Conservation (phyloP, 2,113 vertebrate species). For the Heterotilapia buettikoferi region DNA sequence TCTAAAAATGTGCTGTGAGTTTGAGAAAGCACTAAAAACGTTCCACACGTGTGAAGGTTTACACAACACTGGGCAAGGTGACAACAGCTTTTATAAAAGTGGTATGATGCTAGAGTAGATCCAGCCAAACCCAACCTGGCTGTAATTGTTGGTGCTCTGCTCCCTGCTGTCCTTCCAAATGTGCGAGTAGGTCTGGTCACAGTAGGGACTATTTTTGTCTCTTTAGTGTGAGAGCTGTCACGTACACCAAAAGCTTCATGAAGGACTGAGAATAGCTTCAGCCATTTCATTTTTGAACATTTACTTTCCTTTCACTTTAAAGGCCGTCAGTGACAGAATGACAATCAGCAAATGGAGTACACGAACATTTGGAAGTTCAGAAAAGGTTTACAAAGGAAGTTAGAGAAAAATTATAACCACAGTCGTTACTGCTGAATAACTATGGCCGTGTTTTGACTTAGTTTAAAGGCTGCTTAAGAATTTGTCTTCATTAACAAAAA, state of each 20-base stretch:
- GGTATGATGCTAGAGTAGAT: background rate
- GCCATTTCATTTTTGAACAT: background rate
- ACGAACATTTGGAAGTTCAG: background rate
- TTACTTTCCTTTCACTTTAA: background rate
- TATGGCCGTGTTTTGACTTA: background rate
- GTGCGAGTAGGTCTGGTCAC: background rate
- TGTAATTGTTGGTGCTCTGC: conserved; percentile 36
- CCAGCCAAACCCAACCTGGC: conserved; percentile 34
- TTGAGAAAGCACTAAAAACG: background rate
- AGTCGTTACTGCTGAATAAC: background rate
- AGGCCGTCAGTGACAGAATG: no score
- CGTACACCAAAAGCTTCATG: background rate
- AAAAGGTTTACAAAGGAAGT: background rate
- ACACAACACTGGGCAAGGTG: background rate
- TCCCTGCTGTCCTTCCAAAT: background rate
- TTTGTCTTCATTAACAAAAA: background rate
- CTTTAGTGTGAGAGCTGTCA: conserved; percentile 4
- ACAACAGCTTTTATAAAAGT: background rate
- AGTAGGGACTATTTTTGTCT: conserved; percentile 13
- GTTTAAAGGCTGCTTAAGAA: background rate
- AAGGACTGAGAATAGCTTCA: background rate
- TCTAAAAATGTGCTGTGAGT: background rate
- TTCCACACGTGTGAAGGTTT: background rate
- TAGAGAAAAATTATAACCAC: background rate
- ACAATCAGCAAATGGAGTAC: background rate